Evolutionary conservation across 2,797 vertebrate species (phyloP), one percentile per base, ranked within the genome.

Genomic region (Neosilurus mollespiculum): DNA sequence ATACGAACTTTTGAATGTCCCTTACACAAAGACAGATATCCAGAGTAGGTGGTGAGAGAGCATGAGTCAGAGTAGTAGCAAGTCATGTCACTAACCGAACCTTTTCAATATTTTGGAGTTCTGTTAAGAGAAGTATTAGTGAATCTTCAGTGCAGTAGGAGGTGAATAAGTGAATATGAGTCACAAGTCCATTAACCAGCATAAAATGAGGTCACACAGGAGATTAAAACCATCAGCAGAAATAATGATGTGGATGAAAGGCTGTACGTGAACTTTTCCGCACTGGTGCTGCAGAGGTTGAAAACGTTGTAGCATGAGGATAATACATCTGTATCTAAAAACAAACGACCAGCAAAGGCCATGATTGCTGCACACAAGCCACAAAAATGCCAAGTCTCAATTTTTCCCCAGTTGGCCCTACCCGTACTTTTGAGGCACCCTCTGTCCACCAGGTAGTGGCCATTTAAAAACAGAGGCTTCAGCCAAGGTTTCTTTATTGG

Each of bases 161-260:
- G 2, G 82, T 76, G n/a, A n/a, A n/a, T n/a, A n/a, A n/a, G n/a
- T n/a, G n/a, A 86, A 87, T 0, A 79, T 18, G 72, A 88, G 83
- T 89, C 85, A 81, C 71, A 11, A 56, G 67, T 85, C 56, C 78
- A 88, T 88, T 85, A 85, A 86, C 73, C 61, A 59, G 75, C 67
- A 72, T 20, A 80, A 65, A 65, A 73, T 56, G 53, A 73, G 71
- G 18, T 26, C 12, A 6, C 34, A 34, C 51, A 75, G 53, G 67
- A 83, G 78, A 85, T 80, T 81, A 58, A 69, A 86, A 69, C 69
- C 71, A 78, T 58, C 3, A 9, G 49, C 49, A 49, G 76, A 82
- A 37, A 75, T 9, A 20, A 62, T 15, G 66, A 10, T 59, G 53
- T 56, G 9, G 72, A 66, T n/a, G n/a, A n/a, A n/a, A n/a, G n/a